These are phyloP conservation scores for Phalera bucephala DNA, from an alignment of 2,888 invertebrate species.

Conservation along the genomic window DNA sequence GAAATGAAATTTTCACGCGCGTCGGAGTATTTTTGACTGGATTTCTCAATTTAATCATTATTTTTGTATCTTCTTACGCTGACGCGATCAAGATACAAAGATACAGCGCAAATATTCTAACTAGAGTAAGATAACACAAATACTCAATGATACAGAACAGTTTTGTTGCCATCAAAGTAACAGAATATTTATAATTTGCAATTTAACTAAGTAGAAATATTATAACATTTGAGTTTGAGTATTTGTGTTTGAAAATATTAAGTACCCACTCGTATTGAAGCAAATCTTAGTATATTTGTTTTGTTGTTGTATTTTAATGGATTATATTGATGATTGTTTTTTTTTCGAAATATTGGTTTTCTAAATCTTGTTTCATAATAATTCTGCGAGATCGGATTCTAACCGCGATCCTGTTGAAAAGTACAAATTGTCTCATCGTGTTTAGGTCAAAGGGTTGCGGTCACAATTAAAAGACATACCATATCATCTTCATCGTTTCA, in stretches of 20 bases:
- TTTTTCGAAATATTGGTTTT: constrained; percentile 46
- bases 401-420: constrained; percentile 59
- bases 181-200: constrained; percentile 37
- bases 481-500: constrained; percentile 46
- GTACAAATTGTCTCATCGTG: constrained; percentile 77
- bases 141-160: constrained; percentile 65
- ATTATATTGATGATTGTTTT: constrained; percentile 72
- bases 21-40: constrained; percentile 53
- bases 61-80: constrained; percentile 41
- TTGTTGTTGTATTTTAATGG: constrained; percentile 80
- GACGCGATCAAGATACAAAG: constrained; percentile 37
- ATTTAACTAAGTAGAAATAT: constrained; percentile 39
- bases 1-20: constrained; percentile 66
- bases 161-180: constrained; percentile 52
- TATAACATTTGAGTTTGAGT: constrained; percentile 58
- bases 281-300: constrained; percentile 66
- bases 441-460: constrained; percentile 66
- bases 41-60: constrained; percentile 29
- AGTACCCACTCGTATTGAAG: constrained; percentile 9
- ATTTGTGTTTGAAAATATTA: constrained; percentile 62
- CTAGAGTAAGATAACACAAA: constrained; percentile 70
- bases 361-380: constrained; percentile 47
- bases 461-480: constrained; percentile 58
- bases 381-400: constrained; percentile 17
- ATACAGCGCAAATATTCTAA: constrained; percentile 27